phyloP scores from a whole-genome alignment of 2,888 invertebrate species.

The Oligia strigilis region DNA sequence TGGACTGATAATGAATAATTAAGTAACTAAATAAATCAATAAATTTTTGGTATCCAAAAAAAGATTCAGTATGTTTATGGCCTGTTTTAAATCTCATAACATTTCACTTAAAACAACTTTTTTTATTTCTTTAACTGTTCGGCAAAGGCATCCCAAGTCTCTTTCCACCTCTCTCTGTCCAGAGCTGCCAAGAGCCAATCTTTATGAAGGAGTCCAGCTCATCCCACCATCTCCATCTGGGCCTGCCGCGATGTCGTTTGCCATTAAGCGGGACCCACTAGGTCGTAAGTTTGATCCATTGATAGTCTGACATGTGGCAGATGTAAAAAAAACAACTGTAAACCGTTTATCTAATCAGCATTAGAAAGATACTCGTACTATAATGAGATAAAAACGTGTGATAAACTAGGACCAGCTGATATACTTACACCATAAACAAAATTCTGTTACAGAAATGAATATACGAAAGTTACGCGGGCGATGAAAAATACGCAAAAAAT shows the following conservation, averaged over 20 bases:
- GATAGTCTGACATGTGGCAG: too few species aligned
- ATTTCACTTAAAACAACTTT: constrained; percentile 8
- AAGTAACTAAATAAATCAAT: too few species aligned
- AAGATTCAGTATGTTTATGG: not conserved
- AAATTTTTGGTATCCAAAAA: not conserved
- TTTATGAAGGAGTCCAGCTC: too few species aligned
- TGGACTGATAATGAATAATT: too few species aligned
- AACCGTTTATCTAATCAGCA: constrained; percentile 49
- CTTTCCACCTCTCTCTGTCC: too few species aligned
- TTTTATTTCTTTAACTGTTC: too few species aligned
- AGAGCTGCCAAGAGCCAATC: too few species aligned
- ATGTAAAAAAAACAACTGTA: constrained; percentile 11
- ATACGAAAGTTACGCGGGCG: not conserved
- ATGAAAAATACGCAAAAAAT: constrained; percentile 10
- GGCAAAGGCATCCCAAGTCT: too few species aligned
- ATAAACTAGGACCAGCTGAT: constrained; percentile 18
- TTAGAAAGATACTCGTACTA: constrained; percentile 24
- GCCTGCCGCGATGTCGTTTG: too few species aligned
- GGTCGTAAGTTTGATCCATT: too few species aligned
- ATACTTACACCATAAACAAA: not conserved
- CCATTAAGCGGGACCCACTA: too few species aligned
- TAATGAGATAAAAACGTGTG: constrained; percentile 28
- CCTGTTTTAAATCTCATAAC: not conserved
- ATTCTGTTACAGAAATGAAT: not conserved
- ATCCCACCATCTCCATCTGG: too few species aligned